Percentiles rank a stretch among this genome's conserved stretches.
phyloP scores from a whole-genome alignment of 1,140 invertebrate genomes.

The Drosophila sucinea region DNA sequence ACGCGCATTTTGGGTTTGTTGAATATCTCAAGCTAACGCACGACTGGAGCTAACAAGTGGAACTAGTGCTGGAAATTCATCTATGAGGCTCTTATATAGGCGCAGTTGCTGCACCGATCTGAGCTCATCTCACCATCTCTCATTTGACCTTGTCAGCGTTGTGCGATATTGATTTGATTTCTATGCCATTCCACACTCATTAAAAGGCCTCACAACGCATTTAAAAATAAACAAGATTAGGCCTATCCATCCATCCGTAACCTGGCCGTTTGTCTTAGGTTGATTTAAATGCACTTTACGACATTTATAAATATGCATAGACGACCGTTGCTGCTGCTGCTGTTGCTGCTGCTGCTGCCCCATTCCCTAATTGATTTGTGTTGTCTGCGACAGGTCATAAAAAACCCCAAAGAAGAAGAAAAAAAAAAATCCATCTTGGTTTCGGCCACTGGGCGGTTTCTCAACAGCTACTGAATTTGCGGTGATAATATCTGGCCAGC shows the following conservation, averaged over 20 bases:
- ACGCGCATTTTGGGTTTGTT: conserved; percentile 55
- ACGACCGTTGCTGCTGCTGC: neutral
- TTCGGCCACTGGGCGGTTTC: conserved; percentile 50
- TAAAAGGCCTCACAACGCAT: conserved; percentile 52
- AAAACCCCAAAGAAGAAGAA: conserved; percentile 28
- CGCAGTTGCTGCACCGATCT: conserved; percentile 34
- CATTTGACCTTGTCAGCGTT: conserved; percentile 54
- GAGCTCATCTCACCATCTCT: neutral
- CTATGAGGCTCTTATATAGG: conserved; percentile 57
- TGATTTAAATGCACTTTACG: conserved; percentile 75
- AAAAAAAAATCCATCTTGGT: conserved; percentile 16
- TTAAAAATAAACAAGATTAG: conserved; percentile 66
- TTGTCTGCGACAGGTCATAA: conserved; percentile 54
- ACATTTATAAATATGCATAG: conserved; percentile 77
- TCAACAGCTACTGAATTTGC: conserved; percentile 65
- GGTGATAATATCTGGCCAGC: conserved; percentile 32
- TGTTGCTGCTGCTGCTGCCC: conserved; percentile 33
- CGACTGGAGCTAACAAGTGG: conserved; percentile 42
- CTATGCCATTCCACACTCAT: conserved; percentile 61
- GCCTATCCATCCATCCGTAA: conserved; percentile 43
- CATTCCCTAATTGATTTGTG: conserved; percentile 68
- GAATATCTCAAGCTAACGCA: conserved; percentile 13
- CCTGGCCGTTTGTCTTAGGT: conserved; percentile 50
- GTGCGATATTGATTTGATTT: conserved; percentile 63
- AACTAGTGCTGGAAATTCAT: conserved; percentile 58